Evolutionary conservation across 2,797 vertebrate genomes (phyloP).

Genomic region (Neopelma chrysocephalum): DNA sequence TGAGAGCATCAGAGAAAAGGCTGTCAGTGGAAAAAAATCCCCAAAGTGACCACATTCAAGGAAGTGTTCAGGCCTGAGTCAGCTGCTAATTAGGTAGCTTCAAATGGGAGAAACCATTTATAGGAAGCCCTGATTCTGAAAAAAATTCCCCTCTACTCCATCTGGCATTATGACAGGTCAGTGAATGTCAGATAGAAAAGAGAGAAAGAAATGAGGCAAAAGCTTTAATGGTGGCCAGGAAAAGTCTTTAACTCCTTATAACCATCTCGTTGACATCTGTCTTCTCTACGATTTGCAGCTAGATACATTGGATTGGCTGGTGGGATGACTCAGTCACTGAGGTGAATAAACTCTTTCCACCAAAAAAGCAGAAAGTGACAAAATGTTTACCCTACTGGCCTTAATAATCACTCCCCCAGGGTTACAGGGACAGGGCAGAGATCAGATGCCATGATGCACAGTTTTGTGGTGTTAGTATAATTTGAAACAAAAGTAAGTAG

Average conservation of each 20-base stretch:
- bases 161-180: background rate
- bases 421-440: background rate
- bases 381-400: background rate
- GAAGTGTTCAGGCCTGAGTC: constrained; percentile 16
- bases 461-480: background rate
- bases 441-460: background rate
- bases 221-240: background rate
- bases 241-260: background rate
- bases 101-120: background rate
- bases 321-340: background rate
- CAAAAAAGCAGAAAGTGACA: background rate
- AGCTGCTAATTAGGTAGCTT: constrained; percentile 15
- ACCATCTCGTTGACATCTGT: background rate
- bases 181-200: background rate
- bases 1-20: background rate
- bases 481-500: background rate
- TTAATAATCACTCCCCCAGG: background rate
- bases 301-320: background rate
- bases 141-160: background rate
- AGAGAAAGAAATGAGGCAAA: background rate
- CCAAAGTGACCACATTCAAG: background rate
- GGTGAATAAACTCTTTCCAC: background rate
- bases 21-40: constrained; percentile 18
- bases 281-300: background rate
- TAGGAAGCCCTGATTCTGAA: background rate